These are phyloP conservation scores for Carassius carassius DNA, from an alignment of 2,113 vertebrate genomes.

Conservation along the genomic window DNA sequence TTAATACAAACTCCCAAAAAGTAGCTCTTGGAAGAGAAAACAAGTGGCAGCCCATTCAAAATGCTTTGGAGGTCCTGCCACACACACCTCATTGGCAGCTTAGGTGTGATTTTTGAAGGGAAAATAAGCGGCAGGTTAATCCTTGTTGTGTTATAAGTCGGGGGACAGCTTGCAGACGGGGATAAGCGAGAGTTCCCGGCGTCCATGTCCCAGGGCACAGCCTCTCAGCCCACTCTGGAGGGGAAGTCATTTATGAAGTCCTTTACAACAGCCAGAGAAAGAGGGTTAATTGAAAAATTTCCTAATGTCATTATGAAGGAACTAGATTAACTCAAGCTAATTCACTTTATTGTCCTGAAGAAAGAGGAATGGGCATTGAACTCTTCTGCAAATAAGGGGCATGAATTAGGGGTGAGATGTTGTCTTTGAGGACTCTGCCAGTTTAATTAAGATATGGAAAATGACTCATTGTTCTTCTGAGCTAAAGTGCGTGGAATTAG, in stretches of 20 bases:
- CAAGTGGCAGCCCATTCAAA: slow-evolving; percentile 39
- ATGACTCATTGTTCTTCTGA: slow-evolving; percentile 98
- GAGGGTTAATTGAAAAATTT: slow-evolving; percentile 99
- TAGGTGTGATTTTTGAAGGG: slow-evolving; percentile 69
- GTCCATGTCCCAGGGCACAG: slow-evolving; percentile 84
- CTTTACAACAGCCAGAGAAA: slow-evolving; percentile 99
- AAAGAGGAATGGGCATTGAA: slow-evolving; percentile 97
- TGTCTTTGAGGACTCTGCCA: slow-evolving; percentile 98
- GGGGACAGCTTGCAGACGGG: slow-evolving; percentile 91
- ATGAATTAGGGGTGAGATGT: slow-evolving; percentile 99
- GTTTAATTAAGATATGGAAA: slow-evolving; percentile 99
- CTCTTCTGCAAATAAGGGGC: slow-evolving; percentile 96
- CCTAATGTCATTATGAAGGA: slow-evolving; percentile 99
- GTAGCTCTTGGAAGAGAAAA: slow-evolving; percentile 2
- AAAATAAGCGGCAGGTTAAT: slow-evolving; percentile 89
- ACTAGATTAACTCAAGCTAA: slow-evolving; percentile 99
- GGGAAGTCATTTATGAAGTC: slow-evolving; percentile 98
- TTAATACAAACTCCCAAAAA: not conserved
- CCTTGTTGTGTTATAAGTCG: slow-evolving; percentile 82
- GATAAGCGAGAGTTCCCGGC: slow-evolving; percentile 83
- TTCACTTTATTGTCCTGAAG: slow-evolving; percentile 99
- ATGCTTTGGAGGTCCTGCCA: slow-evolving; percentile 16
- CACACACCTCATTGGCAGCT: slow-evolving; percentile 63
- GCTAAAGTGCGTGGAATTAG: slow-evolving; percentile 93
- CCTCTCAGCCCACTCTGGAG: slow-evolving; percentile 87